phyloP scores from a whole-genome alignment of 2,797 vertebrate genomes.

The Delichon dasypus region DNA sequence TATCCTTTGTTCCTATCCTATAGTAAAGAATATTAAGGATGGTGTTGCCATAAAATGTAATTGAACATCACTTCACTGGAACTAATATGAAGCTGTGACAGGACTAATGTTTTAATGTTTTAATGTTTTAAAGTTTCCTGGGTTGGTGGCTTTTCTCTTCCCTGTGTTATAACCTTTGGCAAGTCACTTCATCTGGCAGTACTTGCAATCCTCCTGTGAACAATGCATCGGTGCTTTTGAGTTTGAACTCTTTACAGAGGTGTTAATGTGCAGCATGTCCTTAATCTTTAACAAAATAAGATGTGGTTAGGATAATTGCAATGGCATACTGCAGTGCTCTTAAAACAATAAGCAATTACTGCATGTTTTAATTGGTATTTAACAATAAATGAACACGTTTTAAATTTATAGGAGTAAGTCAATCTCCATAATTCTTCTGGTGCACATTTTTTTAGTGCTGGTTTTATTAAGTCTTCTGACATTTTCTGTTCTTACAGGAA shows the following conservation, averaged over 20 bases:
- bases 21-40: not conserved
- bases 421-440: not conserved
- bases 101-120: not conserved
- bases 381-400: not conserved
- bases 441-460: not conserved
- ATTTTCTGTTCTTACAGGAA: not conserved
- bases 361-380: not conserved
- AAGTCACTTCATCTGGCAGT: not conserved
- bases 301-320: not conserved
- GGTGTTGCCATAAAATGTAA: not conserved
- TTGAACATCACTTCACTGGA: not conserved
- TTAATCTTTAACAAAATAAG: not conserved
- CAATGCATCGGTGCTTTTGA: not conserved
- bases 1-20: not conserved
- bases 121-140: not conserved
- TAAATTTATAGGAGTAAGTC: not conserved
- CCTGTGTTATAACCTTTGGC: not conserved
- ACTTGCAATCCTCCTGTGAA: not conserved
- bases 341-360: not conserved
- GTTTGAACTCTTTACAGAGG: not conserved
- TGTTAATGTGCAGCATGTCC: not conserved
- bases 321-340: not conserved
- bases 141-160: not conserved
- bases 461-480: not conserved
- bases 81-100: not conserved